phyloP scores from a whole-genome alignment of 2,797 vertebrate genomes.

The Selene dorsalis region DNA sequence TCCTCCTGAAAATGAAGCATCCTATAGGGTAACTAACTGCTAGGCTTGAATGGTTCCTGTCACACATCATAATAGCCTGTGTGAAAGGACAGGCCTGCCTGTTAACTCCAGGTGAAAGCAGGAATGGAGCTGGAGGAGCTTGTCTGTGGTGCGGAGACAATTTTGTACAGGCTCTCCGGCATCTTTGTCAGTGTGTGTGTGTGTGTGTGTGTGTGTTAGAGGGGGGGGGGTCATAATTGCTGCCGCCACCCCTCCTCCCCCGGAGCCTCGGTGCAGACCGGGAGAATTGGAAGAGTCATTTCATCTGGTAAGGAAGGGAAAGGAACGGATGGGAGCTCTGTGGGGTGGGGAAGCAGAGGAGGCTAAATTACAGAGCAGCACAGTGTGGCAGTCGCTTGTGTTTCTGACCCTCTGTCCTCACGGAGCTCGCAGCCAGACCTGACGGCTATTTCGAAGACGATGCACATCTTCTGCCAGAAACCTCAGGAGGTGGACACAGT shows the following conservation, averaged over 20 bases:
- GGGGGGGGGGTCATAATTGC: constrained; percentile 75
- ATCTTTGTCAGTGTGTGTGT: constrained; percentile 67
- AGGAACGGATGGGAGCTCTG: constrained; percentile 74
- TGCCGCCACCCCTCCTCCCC: constrained; percentile 61
- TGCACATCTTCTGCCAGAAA: constrained; percentile 43
- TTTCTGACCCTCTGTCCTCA: constrained; percentile 65
- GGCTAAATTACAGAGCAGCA: constrained; percentile 77
- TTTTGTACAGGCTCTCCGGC: constrained; percentile 65
- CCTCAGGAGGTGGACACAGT: background rate
- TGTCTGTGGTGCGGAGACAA: constrained; percentile 63
- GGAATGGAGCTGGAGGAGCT: constrained; percentile 54
- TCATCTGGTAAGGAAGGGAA: constrained; percentile 74
- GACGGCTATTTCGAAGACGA: constrained; percentile 54
- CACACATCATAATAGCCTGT: constrained; percentile 62
- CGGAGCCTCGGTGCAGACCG: constrained; percentile 64
- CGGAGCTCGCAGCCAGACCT: constrained; percentile 52
- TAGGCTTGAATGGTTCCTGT: constrained; percentile 65
- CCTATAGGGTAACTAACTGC: constrained; percentile 34
- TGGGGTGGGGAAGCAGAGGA: constrained; percentile 66
- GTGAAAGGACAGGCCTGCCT: constrained; percentile 65
- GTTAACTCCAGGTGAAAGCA: constrained; percentile 69
- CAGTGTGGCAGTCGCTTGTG: constrained; percentile 40
- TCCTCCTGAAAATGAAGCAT: constrained; percentile 41
- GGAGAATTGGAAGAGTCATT: constrained; percentile 84
- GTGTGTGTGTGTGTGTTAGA: constrained; percentile 56